Evolutionary conservation across 2,113 vertebrate species (phyloP).

Genomic region (Nothocercus julius): DNA sequence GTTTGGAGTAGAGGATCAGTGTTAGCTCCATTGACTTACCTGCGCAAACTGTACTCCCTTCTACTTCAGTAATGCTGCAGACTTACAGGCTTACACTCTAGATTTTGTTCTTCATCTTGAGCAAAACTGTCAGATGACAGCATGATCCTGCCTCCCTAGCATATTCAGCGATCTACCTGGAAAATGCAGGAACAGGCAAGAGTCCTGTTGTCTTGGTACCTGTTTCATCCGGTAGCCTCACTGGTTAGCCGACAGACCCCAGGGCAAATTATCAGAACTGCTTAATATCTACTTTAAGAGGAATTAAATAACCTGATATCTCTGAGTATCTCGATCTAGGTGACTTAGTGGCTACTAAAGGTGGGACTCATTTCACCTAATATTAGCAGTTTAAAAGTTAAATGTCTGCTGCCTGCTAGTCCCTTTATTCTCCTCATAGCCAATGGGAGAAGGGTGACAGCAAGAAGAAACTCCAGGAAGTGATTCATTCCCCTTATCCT

Average conservation of each 20-base stretch:
- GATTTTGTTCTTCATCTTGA: not conserved
- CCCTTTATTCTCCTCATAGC: not conserved
- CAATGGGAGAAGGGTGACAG: not conserved
- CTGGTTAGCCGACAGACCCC: not conserved
- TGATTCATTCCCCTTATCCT: conserved; percentile 24
- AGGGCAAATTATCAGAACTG: not conserved
- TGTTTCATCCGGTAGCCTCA: not conserved
- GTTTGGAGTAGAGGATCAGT: not conserved
- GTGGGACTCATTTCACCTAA: not conserved
- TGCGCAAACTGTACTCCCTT: not conserved
- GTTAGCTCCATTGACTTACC: not conserved
- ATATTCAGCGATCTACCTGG: not conserved
- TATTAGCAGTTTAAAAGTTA: not conserved
- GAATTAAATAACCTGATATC: not conserved
- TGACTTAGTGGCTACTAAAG: not conserved
- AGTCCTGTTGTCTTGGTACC: not conserved
- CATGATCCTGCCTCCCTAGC: not conserved
- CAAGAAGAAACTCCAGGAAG: not conserved
- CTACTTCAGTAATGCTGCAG: not conserved
- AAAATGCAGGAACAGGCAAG: not conserved
- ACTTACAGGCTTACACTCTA: not conserved
- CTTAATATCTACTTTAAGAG: not conserved
- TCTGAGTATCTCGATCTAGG: not conserved
- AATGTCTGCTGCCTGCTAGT: not conserved
- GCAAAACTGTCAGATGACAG: not conserved